Evolutionary conservation across 1,140 invertebrate species (phyloP), one percentile per base, ranked within the genome.

Genomic region (Aphaenogaster ashmeadi): DNA sequence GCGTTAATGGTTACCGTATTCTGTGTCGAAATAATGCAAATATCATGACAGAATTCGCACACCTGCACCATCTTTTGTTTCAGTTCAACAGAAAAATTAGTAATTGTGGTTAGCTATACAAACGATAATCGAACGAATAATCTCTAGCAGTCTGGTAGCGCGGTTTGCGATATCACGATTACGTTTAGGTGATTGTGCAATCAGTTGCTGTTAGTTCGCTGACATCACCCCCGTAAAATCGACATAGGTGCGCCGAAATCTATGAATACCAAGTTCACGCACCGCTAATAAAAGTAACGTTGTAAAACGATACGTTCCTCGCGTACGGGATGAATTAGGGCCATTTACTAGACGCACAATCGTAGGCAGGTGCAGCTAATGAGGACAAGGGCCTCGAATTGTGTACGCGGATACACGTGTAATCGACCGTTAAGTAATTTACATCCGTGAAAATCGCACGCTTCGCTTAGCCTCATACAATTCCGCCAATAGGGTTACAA

Each of bases 301-400:
- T 69, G 74, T 85, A 58, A 90, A 87, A 60, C 88, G 47, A 60
- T 64, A 74, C 62, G 58, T 62, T 54, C 72, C 11, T 47, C 88
- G 44, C 79, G 4, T 38, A 62, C 79, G 47, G 84, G 72, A 85
- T 90, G 58, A 90, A 90, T 89, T 90, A 52, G 88, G 79, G 81
- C 54, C 56, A 74, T 87, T 87, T 75, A 56, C 69, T 64, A 52
- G 50, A 50, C 66, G 78, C 58, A 90, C 85, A 91, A 91, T 90
- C 87, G 83, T 66, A 60, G 27, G 74, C 90, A 91, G 89, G 90
- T 91, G 90, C 90, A 91, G 90, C 21, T 81, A 90, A 90, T 60
- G 88, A 50, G 89, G 69, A 90, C 89, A 77, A 90, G 89, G 86
- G 89, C 62, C 86, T 58, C 21, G 21, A 88, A 75, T 90, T 79